Conservation (phyloP, 2,797 vertebrate genomes). For the Leptoclinus maculatus region DNA sequence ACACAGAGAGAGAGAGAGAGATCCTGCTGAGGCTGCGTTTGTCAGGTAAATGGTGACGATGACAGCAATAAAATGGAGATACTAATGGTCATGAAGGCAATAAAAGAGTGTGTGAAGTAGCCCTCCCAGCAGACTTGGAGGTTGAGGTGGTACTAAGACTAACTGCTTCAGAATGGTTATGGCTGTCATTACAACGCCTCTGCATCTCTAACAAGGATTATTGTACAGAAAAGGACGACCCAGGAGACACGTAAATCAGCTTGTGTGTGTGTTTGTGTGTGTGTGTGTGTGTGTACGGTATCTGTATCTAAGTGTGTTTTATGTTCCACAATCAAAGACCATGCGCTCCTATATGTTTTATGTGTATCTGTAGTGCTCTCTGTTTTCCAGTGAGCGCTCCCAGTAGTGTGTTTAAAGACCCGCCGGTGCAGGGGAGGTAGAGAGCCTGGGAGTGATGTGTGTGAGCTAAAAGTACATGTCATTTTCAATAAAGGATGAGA, state of each 20-base stretch:
- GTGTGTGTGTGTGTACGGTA: conserved; percentile 28
- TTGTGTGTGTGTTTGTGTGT: conserved; percentile 14
- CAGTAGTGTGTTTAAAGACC: conserved; percentile 73
- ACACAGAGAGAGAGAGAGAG: background rate
- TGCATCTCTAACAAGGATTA: conserved; percentile 78
- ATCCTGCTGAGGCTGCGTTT: conserved; percentile 63
- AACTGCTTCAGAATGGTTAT: conserved; percentile 73
- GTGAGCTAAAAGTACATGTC: conserved; percentile 80
- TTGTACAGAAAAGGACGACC: conserved; percentile 68
- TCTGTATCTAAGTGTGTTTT: conserved; percentile 63
- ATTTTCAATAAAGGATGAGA: conserved; percentile 81
- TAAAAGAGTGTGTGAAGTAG: conserved; percentile 70
- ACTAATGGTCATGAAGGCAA: conserved; percentile 75
- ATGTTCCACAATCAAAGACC: conserved; percentile 66
- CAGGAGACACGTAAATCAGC: conserved; percentile 60
- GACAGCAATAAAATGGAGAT: conserved; percentile 66
- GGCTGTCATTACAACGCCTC: conserved; percentile 72
- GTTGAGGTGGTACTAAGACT: conserved; percentile 64
- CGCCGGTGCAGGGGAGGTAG: conserved; percentile 40
- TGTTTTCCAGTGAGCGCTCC: conserved; percentile 66
- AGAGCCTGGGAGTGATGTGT: conserved; percentile 69
- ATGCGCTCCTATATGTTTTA: conserved; percentile 57
- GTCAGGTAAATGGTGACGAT: conserved; percentile 73
- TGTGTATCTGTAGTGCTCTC: conserved; percentile 56
- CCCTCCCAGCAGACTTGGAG: conserved; percentile 59